phyloP scores from a whole-genome alignment of 37 sponge, comb jelly and placozoan genomes.

The Eunapius fragilis region DNA sequence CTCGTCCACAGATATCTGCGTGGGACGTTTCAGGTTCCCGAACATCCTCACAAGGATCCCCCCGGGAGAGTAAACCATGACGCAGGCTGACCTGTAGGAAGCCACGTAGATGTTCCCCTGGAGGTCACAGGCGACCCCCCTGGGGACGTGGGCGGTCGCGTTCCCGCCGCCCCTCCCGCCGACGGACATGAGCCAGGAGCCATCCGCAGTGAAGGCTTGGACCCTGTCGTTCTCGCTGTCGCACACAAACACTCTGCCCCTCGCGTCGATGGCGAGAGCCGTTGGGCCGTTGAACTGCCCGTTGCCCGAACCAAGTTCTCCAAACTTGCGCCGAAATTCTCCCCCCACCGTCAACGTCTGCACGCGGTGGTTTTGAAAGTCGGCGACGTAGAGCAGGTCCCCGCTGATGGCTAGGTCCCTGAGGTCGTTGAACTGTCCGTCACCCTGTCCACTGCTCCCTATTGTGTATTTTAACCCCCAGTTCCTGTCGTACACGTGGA shows the following conservation, averaged over 20 bases:
- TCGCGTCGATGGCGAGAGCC: not conserved
- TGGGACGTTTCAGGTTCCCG: not conserved
- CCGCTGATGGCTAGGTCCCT: not conserved
- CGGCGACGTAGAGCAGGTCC: not conserved
- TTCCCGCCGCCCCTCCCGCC: not conserved
- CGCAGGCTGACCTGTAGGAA: not conserved
- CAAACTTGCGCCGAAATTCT: conserved; percentile 8
- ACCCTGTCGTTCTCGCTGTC: conserved; percentile 18
- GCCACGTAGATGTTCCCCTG: conserved; percentile 9
- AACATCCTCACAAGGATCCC: not conserved
- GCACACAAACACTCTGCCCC: conserved; percentile 16
- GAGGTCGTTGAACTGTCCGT: not conserved
- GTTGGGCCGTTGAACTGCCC: conserved; percentile 11
- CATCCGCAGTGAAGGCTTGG: conserved; percentile 12
- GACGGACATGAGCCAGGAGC: not conserved
- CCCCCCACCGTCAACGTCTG: conserved; percentile 2
- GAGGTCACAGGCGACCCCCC: conserved; percentile 1
- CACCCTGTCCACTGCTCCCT: not conserved
- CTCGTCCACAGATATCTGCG: conserved; percentile 1
- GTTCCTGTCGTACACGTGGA: not conserved
- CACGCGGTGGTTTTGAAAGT: conserved; percentile 16
- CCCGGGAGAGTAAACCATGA: not conserved
- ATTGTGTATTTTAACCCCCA: not conserved
- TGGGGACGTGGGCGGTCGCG: not conserved
- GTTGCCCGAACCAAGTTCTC: not conserved